Evolutionary conservation across 2,888 invertebrate genomes (phyloP).

Genomic region (Tachina grossa): DNA sequence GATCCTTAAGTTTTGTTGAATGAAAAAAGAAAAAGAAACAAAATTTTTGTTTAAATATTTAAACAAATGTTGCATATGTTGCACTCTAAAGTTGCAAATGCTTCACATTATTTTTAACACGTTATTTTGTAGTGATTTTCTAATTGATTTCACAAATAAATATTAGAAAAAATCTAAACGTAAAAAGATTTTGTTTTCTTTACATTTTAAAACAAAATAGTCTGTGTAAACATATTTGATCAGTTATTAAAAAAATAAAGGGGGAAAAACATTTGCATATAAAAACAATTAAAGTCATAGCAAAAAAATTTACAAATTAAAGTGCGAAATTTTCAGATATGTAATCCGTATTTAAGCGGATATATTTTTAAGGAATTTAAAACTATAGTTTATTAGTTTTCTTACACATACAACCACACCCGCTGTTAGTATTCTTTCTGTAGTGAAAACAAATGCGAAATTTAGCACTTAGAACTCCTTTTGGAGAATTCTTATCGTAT

Average conservation of each 20-base stretch:
- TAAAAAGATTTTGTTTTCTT: slow-evolving; percentile 48
- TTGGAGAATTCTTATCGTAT: too few relatives aligned
- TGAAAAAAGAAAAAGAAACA: not conserved
- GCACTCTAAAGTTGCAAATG: slow-evolving; percentile 18
- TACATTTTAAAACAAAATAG: slow-evolving; percentile 30
- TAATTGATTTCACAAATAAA: slow-evolving; percentile 65
- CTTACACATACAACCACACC: not conserved
- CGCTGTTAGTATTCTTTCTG: not conserved
- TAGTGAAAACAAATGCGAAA: not conserved
- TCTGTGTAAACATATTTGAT: slow-evolving; percentile 46
- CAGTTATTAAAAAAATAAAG: not conserved
- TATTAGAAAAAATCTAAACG: slow-evolving; percentile 54
- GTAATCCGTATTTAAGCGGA: not conserved
- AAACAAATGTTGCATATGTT: slow-evolving; percentile 44
- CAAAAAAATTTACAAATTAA: not conserved
- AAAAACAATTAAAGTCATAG: not conserved
- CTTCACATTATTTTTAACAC: slow-evolving; percentile 33
- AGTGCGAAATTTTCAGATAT: not conserved
- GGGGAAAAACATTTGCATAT: not conserved
- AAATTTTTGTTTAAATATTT: not conserved
- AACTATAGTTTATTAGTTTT: not conserved
- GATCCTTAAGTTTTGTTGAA: slow-evolving; percentile 21
- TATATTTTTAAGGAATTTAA: not conserved
- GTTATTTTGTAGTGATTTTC: slow-evolving; percentile 61
- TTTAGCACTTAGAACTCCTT: not conserved